phyloP scores from a whole-genome alignment of 1,140 invertebrate genomes.

The Cyphomyrmex costatus region DNA sequence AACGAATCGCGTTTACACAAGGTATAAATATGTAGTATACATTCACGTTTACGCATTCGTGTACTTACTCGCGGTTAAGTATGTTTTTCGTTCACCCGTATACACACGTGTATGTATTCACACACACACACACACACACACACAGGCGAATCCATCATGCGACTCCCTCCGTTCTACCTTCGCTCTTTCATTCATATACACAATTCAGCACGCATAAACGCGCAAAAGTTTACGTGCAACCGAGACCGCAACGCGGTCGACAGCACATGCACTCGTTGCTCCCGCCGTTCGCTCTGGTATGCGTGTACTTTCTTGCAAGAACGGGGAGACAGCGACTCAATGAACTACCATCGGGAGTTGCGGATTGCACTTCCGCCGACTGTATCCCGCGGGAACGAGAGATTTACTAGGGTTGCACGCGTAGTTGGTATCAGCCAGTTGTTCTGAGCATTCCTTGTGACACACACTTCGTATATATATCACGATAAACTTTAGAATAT shows the following conservation, averaged over 20 bases:
- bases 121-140: conserved; percentile 27
- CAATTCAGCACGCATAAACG: conserved; percentile 48
- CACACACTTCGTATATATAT: background rate
- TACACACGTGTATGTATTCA: no score
- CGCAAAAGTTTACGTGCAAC: conserved; percentile 53
- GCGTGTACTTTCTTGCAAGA: conserved; percentile 69
- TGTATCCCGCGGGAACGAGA: conserved; percentile 23
- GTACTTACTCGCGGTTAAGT: conserved; percentile 5
- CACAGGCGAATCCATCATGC: conserved; percentile 76
- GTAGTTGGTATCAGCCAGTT: background rate
- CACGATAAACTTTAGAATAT: background rate
- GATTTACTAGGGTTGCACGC: conserved; percentile 38
- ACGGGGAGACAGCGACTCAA: conserved; percentile 57
- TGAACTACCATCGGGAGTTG: conserved; percentile 64
- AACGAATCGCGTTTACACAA: background rate
- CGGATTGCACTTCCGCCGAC: conserved; percentile 36
- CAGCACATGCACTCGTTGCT: conserved; percentile 74
- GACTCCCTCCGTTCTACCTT: conserved; percentile 73
- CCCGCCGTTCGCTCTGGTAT: conserved; percentile 68
- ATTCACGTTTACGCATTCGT: background rate
- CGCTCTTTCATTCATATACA: conserved; percentile 76
- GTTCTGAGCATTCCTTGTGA: background rate
- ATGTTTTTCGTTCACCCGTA: background rate
- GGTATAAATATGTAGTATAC: background rate
- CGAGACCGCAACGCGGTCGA: conserved; percentile 65